phyloP scores from a whole-genome alignment of 2,888 invertebrate genomes.

The Drosophila hamatofila region DNA sequence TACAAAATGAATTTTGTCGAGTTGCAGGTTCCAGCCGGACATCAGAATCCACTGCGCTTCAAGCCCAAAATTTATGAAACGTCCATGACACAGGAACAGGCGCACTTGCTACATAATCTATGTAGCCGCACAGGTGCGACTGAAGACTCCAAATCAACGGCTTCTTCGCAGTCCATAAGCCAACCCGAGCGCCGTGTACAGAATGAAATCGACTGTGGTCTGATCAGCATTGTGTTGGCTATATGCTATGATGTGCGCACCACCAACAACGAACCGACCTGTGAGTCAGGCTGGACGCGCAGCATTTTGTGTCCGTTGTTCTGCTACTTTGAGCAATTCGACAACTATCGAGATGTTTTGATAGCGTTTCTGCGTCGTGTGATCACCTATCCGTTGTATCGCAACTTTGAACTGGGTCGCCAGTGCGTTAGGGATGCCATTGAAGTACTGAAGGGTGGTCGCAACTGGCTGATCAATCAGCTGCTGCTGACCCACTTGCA shows the following conservation, averaged over 20 bases:
- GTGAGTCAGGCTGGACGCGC: constrained; percentile 84
- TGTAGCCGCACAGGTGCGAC: constrained; percentile 49
- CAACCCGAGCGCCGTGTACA: constrained; percentile 56
- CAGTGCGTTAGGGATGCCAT: constrained; percentile 81
- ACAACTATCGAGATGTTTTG: constrained; percentile 76
- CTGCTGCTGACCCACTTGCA: constrained; percentile 77
- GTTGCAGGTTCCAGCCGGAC: constrained; percentile 83
- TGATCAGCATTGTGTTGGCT: constrained; percentile 82
- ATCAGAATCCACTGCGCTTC: constrained; percentile 83
- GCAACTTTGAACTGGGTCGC: constrained; percentile 82
- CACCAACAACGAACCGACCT: constrained; percentile 82
- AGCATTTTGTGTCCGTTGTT: constrained; percentile 80
- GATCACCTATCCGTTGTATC: constrained; percentile 83
- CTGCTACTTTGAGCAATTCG: constrained; percentile 82
- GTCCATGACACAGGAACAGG: constrained; percentile 77
- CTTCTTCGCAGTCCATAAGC: neutral
- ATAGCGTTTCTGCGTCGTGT: constrained; percentile 83
- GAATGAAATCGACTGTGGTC: constrained; percentile 81
- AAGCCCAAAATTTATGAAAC: constrained; percentile 74
- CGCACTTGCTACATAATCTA: constrained; percentile 78
- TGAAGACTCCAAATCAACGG: constrained; percentile 8
- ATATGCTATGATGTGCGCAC: constrained; percentile 84
- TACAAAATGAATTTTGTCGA: constrained; percentile 84
- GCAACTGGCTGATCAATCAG: constrained; percentile 82
- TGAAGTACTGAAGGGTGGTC: constrained; percentile 77